Evolutionary conservation across 2,797 vertebrate species (phyloP).

Genomic region (Odontamblyopus rebecca): DNA sequence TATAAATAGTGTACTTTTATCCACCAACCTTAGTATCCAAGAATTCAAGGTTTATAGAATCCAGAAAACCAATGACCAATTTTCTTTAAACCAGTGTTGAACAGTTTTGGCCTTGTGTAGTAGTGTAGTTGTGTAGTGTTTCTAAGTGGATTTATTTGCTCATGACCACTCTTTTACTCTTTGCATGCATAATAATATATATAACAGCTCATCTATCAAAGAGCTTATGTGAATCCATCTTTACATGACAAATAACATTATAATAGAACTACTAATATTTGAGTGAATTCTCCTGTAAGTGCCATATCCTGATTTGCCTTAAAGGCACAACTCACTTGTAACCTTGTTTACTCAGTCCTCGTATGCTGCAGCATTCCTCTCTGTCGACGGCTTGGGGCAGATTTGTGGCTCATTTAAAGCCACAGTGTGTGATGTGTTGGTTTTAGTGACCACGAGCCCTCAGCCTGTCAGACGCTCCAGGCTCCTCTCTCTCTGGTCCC

Average conservation of each 20-base stretch:
- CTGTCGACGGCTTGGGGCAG: constrained; percentile 55
- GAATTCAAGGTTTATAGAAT: background rate
- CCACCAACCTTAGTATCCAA: too few species aligned
- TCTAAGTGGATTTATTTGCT: background rate
- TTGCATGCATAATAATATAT: background rate
- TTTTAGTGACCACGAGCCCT: constrained; percentile 57
- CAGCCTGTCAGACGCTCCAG: constrained; percentile 45
- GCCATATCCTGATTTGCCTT: background rate
- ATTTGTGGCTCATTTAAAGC: constrained; percentile 67
- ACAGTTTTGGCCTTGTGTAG: background rate
- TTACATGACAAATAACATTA: background rate
- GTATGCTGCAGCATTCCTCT: constrained; percentile 52
- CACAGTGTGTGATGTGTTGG: constrained; percentile 65
- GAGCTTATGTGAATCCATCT: background rate
- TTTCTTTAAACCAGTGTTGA: background rate
- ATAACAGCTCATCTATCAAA: background rate
- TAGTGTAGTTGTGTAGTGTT: too few species aligned
- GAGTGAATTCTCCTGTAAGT: too few species aligned
- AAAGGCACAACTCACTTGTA: constrained; percentile 23
- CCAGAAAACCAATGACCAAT: too few species aligned
- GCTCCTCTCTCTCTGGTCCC: constrained; percentile 19
- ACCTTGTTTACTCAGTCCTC: constrained; percentile 52
- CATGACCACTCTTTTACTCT: background rate
- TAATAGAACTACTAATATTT: background rate
- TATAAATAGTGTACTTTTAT: background rate